Conservation (phyloP, 1,140 invertebrate species). For the Sogatella furcifera region DNA sequence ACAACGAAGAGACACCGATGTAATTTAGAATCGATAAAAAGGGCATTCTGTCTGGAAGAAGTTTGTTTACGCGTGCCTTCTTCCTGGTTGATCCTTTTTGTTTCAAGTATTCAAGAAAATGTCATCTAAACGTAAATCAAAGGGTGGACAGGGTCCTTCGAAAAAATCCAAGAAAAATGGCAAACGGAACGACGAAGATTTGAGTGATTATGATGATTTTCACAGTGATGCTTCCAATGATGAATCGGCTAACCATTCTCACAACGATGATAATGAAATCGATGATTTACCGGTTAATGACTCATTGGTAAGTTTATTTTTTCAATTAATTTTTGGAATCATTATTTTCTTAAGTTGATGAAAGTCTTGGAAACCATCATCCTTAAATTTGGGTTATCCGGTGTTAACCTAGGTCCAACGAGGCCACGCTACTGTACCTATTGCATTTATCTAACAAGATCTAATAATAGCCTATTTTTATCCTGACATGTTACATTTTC, state of each 20-base stretch:
- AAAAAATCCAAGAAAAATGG: conserved; percentile 19
- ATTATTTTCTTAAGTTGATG: neutral
- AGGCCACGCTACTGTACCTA: neutral
- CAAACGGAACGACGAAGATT: conserved; percentile 14
- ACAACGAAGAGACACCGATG: neutral
- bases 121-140: conserved; percentile 16
- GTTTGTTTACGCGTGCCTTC: neutral
- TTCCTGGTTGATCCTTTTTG: neutral
- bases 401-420: neutral
- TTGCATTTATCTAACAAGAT: neutral
- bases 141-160: conserved; percentile 1
- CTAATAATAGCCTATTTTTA: neutral
- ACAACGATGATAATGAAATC: conserved; percentile 10
- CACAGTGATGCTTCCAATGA: conserved; percentile 18
- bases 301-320: conserved; percentile 7
- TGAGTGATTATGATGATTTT: conserved; percentile 19
- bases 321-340: neutral
- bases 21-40: conserved; percentile 4
- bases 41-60: neutral
- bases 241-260: conserved; percentile 6
- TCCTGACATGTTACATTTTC: no score
- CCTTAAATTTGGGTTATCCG: neutral
- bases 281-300: conserved; percentile 11
- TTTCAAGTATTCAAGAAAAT: neutral
- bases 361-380: no score